A percentile compares a stretch with the other conserved stretches of the same genome.
phyloP scores from a whole-genome alignment of 1,140 invertebrate species.

The Archegozetes longisetosus region DNA sequence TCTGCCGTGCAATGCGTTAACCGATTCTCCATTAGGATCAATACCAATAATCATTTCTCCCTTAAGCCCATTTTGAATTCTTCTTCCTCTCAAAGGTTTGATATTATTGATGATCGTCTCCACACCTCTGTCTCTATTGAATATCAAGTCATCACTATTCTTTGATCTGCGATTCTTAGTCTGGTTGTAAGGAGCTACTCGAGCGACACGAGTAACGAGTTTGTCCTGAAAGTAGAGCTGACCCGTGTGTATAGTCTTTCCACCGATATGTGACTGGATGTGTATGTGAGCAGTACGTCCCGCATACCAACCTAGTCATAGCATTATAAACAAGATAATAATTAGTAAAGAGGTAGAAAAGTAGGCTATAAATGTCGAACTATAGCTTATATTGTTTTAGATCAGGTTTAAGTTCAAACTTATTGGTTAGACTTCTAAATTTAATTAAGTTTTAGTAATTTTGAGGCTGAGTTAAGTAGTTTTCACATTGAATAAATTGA shows the following conservation, averaged over 20 bases:
- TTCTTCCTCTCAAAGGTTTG: background rate
- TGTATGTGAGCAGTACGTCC: conserved; percentile 9
- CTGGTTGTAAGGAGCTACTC: conserved; percentile 1
- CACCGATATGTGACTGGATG: conserved; percentile 2
- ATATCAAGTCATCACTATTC: conserved; percentile 11
- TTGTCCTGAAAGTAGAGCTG: conserved; percentile 5
- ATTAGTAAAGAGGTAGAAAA: too few species aligned
- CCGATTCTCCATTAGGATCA: background rate
- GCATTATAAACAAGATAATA: too few species aligned
- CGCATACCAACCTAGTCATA: conserved; percentile 1
- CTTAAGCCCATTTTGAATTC: background rate
- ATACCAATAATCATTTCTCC: conserved; percentile 9
- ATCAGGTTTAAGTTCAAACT: too few species aligned
- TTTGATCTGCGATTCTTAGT: background rate
- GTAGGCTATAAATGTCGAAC: too few species aligned
- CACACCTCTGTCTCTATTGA: conserved; percentile 2
- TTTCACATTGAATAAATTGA: too few species aligned
- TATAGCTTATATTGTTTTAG: too few species aligned
- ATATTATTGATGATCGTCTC: conserved; percentile 6
- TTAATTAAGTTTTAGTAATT: too few species aligned
- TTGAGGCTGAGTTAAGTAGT: too few species aligned
- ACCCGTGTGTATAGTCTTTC: conserved; percentile 1
- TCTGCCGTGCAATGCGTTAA: background rate
- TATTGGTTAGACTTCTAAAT: too few species aligned
- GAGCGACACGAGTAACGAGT: background rate